phyloP scores from a whole-genome alignment of 2,888 invertebrate species.

The Tineola bisselliella region DNA sequence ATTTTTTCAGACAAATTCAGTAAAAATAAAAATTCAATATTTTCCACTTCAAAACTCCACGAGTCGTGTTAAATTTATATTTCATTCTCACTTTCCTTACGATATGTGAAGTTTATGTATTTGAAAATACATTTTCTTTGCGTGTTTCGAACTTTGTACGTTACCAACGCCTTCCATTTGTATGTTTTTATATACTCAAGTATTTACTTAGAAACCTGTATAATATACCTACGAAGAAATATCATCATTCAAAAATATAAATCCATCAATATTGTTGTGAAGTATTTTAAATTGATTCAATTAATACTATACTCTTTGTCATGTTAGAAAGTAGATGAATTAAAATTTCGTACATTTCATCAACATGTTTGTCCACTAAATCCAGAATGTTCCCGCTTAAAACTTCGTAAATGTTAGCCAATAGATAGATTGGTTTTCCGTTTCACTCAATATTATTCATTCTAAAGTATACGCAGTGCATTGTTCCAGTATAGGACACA shows the following conservation, averaged over 20 bases:
- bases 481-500: slow-evolving; percentile 45
- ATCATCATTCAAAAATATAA: no score
- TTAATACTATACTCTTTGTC: no score
- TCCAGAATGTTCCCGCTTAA: not conserved
- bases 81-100: not conserved
- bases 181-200: no score
- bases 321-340: no score
- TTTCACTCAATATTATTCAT: slow-evolving; percentile 13
- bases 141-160: no score
- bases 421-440: slow-evolving; percentile 4
- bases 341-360: not conserved
- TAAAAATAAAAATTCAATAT: not conserved
- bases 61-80: no score
- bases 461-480: slow-evolving; percentile 17
- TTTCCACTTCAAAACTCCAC: not conserved
- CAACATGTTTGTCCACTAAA: not conserved
- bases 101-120: not conserved
- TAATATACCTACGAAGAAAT: no score
- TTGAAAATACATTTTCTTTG: not conserved
- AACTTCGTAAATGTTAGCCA: slow-evolving; percentile 1
- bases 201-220: no score
- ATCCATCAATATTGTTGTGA: no score
- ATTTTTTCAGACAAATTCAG: not conserved
- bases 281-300: no score
- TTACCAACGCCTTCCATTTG: no score